Evolutionary conservation across 2,888 invertebrate genomes (phyloP), one percentile per base, ranked within the genome.

Genomic region (Drosophila stalkeri): DNA sequence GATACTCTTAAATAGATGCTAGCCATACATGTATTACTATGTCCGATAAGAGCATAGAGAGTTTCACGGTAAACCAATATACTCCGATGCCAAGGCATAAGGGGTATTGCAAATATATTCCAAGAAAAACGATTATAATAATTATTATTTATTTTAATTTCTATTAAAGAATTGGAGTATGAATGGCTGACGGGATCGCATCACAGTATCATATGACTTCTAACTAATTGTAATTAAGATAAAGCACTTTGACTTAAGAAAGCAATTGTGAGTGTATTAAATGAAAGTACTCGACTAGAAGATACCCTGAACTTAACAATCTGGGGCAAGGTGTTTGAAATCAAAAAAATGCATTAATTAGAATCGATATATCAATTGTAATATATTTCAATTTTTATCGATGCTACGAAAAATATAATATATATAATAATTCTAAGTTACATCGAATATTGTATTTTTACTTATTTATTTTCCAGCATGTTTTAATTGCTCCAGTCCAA

Each of bases 181-280:
- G n/a, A 49, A 31, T n/a, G 5, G 27, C n/a, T 11, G n/a, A n/a
- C n/a, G 7, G n/a, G n/a, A 49, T 49, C 31, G 11, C 49, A 31
- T 49, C 49, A 49, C 31, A 31, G 16, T 31, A 49, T 49, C 49
- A 49, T 49, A 49, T 49, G 49, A 49, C 49, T 49, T 31, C 31
- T n/a, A 49, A 31, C 12, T 12, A 33, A 18, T 35, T 18, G 39
- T 35, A 51, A 61, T 33, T 41, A 61, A 49, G 37, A 31, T 66
- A 14, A 23, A 16, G 23, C 37, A 47, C 16, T 33, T 7, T 0
- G 16, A 41, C 33, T 16, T 9, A 18, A 27, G n/a, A 18, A 39
- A 47, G 16, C 18, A 47, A 18, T 33, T 18, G 31, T 12, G 49
- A 33, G 31, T 6, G 31, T 6, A 2, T n/a, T 12, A 18, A 1